Evolutionary conservation across 2,888 invertebrate species (phyloP).

Genomic region (Hydrotaea cyrtoneurina): DNA sequence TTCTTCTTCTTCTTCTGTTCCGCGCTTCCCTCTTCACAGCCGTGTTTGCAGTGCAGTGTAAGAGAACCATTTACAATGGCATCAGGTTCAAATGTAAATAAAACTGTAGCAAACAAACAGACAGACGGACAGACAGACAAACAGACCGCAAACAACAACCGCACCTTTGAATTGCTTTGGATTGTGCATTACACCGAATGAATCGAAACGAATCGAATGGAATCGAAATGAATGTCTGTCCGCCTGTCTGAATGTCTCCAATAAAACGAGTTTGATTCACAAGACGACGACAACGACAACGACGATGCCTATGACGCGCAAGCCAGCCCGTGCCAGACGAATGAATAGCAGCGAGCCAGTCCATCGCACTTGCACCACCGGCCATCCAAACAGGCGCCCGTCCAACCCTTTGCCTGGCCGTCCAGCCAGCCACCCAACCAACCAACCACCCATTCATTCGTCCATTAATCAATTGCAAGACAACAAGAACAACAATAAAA

Average conservation of each 20-base stretch:
- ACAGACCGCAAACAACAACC: constrained; percentile 44
- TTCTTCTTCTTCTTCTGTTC: no score
- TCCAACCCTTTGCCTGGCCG: not conserved
- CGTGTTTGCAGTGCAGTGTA: not conserved
- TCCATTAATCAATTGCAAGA: constrained; percentile 45
- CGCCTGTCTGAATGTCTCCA: constrained; percentile 33
- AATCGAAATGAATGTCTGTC: not conserved
- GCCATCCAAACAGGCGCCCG: constrained; percentile 8
- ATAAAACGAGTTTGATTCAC: constrained; percentile 42
- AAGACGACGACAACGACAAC: constrained; percentile 8
- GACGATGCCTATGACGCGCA: constrained; percentile 6
- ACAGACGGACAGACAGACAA: not conserved
- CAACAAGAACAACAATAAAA: constrained; percentile 18
- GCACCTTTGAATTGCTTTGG: constrained; percentile 54
- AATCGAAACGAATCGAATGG: not conserved
- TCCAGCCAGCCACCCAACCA: constrained; percentile 12
- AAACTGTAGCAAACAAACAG: constrained; percentile 8
- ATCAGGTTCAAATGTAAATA: constrained; percentile 38
- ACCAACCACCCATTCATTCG: constrained; percentile 28
- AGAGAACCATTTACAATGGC: constrained; percentile 20
- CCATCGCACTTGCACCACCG: not conserved
- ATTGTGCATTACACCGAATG: constrained; percentile 26
- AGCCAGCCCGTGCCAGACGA: not conserved
- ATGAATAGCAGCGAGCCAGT: not conserved
- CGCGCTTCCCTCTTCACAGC: not conserved